Evolutionary conservation across 2,888 invertebrate genomes (phyloP), one percentile per base, ranked within the genome.

Genomic region (Eupithecia insigniata): DNA sequence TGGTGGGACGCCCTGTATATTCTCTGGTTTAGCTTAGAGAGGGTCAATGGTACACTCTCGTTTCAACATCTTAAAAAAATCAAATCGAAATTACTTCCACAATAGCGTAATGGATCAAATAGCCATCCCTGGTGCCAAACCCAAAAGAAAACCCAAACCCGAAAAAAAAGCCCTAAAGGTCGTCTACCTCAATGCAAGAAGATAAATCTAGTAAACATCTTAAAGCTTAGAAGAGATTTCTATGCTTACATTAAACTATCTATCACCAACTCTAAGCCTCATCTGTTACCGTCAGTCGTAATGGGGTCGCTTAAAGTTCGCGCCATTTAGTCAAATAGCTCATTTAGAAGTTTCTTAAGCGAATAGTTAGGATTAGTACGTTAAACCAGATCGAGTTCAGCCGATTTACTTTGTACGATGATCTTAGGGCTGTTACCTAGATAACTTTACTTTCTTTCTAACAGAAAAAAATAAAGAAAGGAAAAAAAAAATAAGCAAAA

Each of bases 341-440:
- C 62, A 74, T 74, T 71, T 62, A 58, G 60, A 71, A 71, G 69
- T 74, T 74, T n/a, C 61, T 34, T 36, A 36, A 36, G 64, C 64
- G 1, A 34, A 32, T 69, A 74, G 66, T 71, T 74, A 62, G 46
- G 66, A 69, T 69, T 64, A 73, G 43, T 43, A 55, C 36, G 60
- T 60, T 60, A 18, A 34, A 36, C 22, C 51, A 32, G 69, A 72
- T 72, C 69, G 43, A 62, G 69, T 69, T 72, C 18, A 69, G 32
- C 26, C 26, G 28, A 69, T 43, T 72, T 26, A 65, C n/a, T 62
- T 39, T 51, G 12, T 22, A 22, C 22, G 12, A 26, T 55, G 22
- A 22, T 51, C 51, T 22, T 51, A 51, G 7, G n/a, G 8, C 4
- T n/a, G n/a, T n/a, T n/a, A n/a, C 6, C 43, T 43, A 7, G n/a